Percentiles rank a stretch among this genome's conserved stretches.
Conservation (phyloP, 2,888 invertebrate species). For the Stomorhina lunata region DNA sequence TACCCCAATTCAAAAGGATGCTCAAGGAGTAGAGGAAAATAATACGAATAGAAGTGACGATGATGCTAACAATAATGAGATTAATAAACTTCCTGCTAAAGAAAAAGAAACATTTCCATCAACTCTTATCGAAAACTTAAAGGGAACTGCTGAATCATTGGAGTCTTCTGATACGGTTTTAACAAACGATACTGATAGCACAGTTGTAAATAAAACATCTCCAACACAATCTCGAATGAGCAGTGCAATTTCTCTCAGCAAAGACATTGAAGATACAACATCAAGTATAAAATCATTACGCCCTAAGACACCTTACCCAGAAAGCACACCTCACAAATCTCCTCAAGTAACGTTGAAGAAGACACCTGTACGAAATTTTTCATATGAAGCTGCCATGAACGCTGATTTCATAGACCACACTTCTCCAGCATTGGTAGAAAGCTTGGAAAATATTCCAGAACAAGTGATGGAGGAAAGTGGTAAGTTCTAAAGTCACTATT, state of each 20-base stretch:
- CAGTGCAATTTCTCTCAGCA: conserved; percentile 69
- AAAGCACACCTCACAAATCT: conserved; percentile 71
- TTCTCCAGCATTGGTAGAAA: conserved; percentile 73
- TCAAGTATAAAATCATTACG: conserved; percentile 71
- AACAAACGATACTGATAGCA: conserved; percentile 2
- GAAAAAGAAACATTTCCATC: background rate
- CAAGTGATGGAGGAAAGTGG: conserved; percentile 38
- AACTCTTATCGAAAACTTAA: background rate
- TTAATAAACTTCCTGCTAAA: background rate
- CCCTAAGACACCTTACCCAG: conserved; percentile 77
- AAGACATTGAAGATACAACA: conserved; percentile 12
- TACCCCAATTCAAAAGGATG: conserved; percentile 60
- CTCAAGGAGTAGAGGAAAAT: background rate
- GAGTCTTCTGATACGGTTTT: conserved; percentile 6
- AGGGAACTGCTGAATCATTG: conserved; percentile 19
- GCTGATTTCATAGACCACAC: conserved; percentile 74
- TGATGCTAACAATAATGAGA: background rate
- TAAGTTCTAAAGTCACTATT: conserved; percentile 11
- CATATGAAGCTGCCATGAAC: conserved; percentile 74
- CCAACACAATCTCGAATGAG: conserved; percentile 71
- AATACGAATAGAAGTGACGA: background rate
- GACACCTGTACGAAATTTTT: conserved; percentile 73
- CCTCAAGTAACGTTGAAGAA: conserved; percentile 71
- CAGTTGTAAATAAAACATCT: conserved; percentile 67
- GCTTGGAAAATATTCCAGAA: conserved; percentile 73